Evolutionary conservation across 2,113 vertebrate species (phyloP).

Genomic region (Gallinago jamesoni): DNA sequence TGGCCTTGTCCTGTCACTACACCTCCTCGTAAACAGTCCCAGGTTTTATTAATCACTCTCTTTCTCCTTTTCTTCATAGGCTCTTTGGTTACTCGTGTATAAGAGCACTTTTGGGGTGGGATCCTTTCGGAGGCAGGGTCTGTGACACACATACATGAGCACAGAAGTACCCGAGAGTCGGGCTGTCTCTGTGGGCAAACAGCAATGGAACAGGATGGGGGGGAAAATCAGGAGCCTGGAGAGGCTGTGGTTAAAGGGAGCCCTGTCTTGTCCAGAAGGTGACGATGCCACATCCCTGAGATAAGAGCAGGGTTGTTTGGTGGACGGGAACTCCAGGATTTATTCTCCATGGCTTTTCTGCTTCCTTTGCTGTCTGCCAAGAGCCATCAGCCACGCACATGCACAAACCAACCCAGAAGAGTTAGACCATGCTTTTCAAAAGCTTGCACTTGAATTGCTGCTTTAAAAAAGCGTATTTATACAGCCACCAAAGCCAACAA

Average conservation of each 20-base stretch:
- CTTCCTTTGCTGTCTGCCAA: slow-evolving; percentile 38
- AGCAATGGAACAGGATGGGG: background rate
- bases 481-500: background rate
- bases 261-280: background rate
- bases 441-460: background rate
- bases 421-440: background rate
- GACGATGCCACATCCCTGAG: background rate
- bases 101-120: background rate
- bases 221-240: background rate
- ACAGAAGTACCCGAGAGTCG: background rate
- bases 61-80: background rate
- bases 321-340: background rate
- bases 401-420: slow-evolving; percentile 32
- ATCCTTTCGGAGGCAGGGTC: background rate
- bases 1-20: no score
- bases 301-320: background rate
- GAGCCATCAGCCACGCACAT: slow-evolving; percentile 8
- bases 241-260: background rate
- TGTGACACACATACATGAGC: background rate
- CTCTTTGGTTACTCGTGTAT: background rate
- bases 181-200: background rate
- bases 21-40: no score
- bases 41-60: background rate
- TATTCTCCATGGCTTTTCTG: background rate
- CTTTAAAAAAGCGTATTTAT: background rate